Evolutionary conservation across 2,113 vertebrate genomes (phyloP).

Genomic region (Carassius gibelio): DNA sequence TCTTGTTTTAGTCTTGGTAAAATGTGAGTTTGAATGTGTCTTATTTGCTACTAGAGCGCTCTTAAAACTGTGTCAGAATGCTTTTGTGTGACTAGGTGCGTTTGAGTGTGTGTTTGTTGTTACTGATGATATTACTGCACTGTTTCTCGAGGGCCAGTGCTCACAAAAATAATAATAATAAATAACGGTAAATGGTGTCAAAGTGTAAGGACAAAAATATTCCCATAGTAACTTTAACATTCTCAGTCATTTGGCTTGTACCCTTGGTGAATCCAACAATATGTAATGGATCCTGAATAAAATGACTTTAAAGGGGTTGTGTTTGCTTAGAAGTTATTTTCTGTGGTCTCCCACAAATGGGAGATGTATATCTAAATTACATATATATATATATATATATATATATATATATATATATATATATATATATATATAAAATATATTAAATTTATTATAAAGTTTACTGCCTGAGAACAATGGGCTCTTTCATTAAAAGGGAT

Average conservation of each 20-base stretch:
- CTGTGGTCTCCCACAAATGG: conserved; percentile 48
- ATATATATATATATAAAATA: too few relatives aligned
- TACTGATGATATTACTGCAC: conserved; percentile 26
- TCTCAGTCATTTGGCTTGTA: conserved; percentile 48
- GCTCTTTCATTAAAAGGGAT: conserved; percentile 15
- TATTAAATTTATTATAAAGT: not conserved
- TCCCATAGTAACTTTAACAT: conserved; percentile 43
- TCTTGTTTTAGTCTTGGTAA: conserved; percentile 85
- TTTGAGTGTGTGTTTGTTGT: conserved; percentile 34
- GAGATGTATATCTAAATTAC: not conserved
- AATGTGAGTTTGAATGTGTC: conserved; percentile 74
- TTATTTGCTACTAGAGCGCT: conserved; percentile 21
- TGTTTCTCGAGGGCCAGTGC: conserved; percentile 30
- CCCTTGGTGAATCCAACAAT: conserved; percentile 51
- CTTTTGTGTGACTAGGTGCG: conserved; percentile 32
- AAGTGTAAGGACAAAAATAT: conserved; percentile 25
- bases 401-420: too few relatives aligned
- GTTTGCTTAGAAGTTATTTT: conserved; percentile 21
- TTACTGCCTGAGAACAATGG: not conserved
- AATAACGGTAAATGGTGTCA: conserved; percentile 29
- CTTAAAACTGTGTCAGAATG: conserved; percentile 15
- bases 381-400: not conserved
- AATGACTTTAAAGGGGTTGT: conserved; percentile 48
- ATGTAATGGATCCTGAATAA: conserved; percentile 55
- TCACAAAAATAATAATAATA: conserved; percentile 21